Percentiles rank a stretch among this genome's conserved stretches.
Evolutionary conservation across 2,113 vertebrate genomes (phyloP).

Genomic region (Tupaia tana): DNA sequence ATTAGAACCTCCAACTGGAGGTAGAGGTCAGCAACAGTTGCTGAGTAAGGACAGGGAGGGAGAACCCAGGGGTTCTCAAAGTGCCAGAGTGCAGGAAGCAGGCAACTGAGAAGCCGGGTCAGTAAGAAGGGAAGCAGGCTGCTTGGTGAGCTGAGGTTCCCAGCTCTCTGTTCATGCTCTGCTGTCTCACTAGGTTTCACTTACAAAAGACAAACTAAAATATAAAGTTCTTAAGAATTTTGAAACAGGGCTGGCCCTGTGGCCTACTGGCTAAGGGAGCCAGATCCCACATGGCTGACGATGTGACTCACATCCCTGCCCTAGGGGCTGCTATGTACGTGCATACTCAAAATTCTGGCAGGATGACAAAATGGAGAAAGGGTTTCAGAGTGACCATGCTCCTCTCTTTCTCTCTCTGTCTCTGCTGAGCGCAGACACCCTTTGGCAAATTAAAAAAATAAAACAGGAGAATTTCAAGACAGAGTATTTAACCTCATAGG

Average conservation of each 20-base stretch:
- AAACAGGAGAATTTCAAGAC: background rate
- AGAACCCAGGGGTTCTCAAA: background rate
- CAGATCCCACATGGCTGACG: too few species aligned
- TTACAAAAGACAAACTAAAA: slow-evolving; percentile 26
- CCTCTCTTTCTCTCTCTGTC: too few species aligned
- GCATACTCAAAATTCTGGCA: too few species aligned
- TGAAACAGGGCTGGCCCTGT: background rate
- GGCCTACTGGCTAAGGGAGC: too few species aligned
- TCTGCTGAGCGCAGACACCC: too few species aligned
- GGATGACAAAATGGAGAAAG: too few species aligned
- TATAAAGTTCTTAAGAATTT: slow-evolving; percentile 25
- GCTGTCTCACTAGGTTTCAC: background rate
- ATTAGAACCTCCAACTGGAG: background rate
- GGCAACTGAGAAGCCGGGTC: background rate
- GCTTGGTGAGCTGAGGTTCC: background rate
- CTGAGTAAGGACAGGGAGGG: background rate
- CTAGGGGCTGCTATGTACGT: too few species aligned
- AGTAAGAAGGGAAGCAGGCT: background rate
- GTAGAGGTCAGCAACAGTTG: background rate
- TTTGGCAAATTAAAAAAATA: too few species aligned
- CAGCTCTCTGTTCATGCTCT: background rate
- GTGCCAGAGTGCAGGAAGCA: background rate
- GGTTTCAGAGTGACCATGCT: too few species aligned
- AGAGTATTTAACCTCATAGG: background rate
- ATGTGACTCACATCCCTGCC: too few species aligned